Conservation (phyloP, 2,113 vertebrate species). For the Myanophis thanlyinensis region DNA sequence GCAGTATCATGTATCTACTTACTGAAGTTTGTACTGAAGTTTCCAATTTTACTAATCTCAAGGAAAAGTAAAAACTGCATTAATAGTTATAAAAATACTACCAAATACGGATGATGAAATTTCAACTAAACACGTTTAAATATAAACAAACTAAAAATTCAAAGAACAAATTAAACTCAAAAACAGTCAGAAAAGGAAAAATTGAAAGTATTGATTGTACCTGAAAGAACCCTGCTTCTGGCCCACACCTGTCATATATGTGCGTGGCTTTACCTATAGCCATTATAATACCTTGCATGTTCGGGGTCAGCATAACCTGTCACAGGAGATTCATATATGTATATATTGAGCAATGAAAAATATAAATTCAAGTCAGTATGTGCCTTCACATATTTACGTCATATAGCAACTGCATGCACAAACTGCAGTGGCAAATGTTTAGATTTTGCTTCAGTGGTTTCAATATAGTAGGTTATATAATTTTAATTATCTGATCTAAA, state of each 20-base stretch:
- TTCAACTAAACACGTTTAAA: slow-evolving; percentile 10
- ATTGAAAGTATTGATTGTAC: slow-evolving; percentile 79
- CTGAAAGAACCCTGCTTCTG: slow-evolving; percentile 99
- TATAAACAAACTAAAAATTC: background rate
- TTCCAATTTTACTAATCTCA: background rate
- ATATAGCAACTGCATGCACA: slow-evolving; percentile 60
- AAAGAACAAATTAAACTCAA: slow-evolving; percentile 1
- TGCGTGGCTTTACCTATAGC: slow-evolving; percentile 97
- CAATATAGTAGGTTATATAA: slow-evolving; percentile 31
- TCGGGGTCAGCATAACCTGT: slow-evolving; percentile 98
- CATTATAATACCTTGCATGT: slow-evolving; percentile 99
- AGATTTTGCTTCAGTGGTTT: slow-evolving; percentile 28
- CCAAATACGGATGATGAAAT: background rate
- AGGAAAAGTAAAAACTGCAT: background rate
- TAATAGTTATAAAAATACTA: background rate
- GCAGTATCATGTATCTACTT: background rate
- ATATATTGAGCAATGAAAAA: slow-evolving; percentile 70
- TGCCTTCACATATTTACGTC: slow-evolving; percentile 65
- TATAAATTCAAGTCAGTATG: slow-evolving; percentile 51
- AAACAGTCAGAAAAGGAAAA: slow-evolving; percentile 19
- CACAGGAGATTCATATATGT: slow-evolving; percentile 79
- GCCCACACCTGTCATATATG: slow-evolving; percentile 97
- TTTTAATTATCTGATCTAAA: slow-evolving; percentile 27
- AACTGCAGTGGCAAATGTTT: slow-evolving; percentile 38
- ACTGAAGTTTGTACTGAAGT: background rate